Percentiles rank a stretch among this genome's conserved stretches.
Evolutionary conservation across 2,113 vertebrate genomes (phyloP).

Genomic region (Salminus brasiliensis): DNA sequence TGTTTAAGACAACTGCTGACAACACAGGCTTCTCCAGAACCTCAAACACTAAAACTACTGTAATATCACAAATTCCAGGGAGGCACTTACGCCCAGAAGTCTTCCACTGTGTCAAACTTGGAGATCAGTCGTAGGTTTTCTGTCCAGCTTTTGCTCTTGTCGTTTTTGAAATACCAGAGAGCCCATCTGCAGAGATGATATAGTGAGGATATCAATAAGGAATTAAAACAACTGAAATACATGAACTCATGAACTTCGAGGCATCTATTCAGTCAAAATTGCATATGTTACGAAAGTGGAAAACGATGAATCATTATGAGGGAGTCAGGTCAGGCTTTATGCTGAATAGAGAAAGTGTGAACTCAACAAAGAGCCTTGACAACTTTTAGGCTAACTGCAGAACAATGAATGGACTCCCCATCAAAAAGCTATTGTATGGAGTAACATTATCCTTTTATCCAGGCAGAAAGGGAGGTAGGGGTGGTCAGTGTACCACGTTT

Average conservation of each 20-base stretch:
- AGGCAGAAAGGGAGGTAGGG: neutral
- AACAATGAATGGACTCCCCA: neutral
- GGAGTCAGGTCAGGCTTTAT: neutral
- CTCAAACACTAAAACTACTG: neutral
- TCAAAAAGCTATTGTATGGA: neutral
- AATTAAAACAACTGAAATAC: neutral
- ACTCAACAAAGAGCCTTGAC: neutral
- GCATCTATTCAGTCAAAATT: neutral
- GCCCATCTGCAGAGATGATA: conserved; percentile 73
- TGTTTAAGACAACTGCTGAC: neutral
- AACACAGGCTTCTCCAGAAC: neutral
- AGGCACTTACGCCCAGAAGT: conserved; percentile 83
- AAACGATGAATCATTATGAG: neutral
- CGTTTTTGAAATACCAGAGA: conserved; percentile 86
- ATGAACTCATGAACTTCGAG: neutral
- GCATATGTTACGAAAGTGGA: neutral
- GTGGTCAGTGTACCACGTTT: neutral
- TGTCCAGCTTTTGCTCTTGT: conserved; percentile 84
- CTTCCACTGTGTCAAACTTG: conserved; percentile 84
- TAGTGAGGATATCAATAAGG: neutral
- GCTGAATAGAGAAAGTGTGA: neutral
- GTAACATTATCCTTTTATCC: neutral
- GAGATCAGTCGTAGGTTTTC: conserved; percentile 83
- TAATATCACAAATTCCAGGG: neutral
- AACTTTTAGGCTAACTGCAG: neutral